phyloP scores from a whole-genome alignment of 92 coral and sea anemone genomes.

The Zoanthus sansibaricus region DNA sequence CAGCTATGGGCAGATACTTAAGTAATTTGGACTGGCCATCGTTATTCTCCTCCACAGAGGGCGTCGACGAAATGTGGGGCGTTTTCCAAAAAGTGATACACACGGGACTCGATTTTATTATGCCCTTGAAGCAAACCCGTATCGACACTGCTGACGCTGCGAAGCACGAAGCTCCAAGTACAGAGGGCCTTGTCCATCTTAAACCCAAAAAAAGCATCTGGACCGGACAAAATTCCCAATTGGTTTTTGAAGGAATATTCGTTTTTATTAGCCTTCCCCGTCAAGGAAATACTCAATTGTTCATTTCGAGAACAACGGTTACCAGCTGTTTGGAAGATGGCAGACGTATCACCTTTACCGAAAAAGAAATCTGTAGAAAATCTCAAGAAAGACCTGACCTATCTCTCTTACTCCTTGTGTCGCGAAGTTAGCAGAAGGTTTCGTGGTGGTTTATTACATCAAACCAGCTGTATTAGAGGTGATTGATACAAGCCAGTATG shows the following conservation, averaged over 20 bases:
- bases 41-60: background rate
- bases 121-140: background rate
- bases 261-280: too few relatives aligned
- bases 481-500: background rate
- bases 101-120: background rate
- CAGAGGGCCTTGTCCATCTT: too few relatives aligned
- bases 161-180: background rate
- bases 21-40: conserved; percentile 55
- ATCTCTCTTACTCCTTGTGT: too few relatives aligned
- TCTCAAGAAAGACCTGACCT: too few relatives aligned
- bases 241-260: background rate
- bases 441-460: background rate
- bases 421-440: background rate
- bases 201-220: background rate
- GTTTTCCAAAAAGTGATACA: background rate
- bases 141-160: background rate
- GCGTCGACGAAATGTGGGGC: background rate
- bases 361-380: too few relatives aligned
- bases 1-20: conserved; percentile 59
- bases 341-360: too few relatives aligned
- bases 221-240: background rate
- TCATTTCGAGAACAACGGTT: too few relatives aligned
- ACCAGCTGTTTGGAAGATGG: too few relatives aligned
- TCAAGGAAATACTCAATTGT: too few relatives aligned
- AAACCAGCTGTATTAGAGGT: too few relatives aligned